Evolutionary conservation across 30 jellyfish, hydroid and myxozoan genomes (phyloP).

Genomic region (Sanderia malayensis): DNA sequence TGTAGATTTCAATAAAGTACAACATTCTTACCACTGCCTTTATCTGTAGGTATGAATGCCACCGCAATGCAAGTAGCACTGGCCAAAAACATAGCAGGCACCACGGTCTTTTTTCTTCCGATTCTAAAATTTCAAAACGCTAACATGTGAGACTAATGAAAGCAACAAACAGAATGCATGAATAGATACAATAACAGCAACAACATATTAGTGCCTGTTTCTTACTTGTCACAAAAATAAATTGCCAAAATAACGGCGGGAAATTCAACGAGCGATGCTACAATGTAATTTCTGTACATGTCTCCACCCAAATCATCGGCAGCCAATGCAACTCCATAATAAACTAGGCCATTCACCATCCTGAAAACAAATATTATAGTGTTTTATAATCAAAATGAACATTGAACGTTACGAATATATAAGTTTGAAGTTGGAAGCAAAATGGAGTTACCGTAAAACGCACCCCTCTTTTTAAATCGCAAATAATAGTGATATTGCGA

Average conservation of each 20-base stretch:
- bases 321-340: constrained; percentile 76
- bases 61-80: constrained; percentile 55
- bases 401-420: too few species aligned
- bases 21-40: neutral
- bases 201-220: too few species aligned
- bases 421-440: too few species aligned
- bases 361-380: too few species aligned
- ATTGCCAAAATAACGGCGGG: constrained; percentile 76
- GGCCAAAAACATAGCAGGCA: constrained; percentile 40
- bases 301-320: constrained; percentile 89
- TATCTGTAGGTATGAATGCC: constrained; percentile 65
- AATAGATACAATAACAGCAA: too few species aligned
- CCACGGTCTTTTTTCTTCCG: constrained; percentile 74
- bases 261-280: constrained; percentile 66
- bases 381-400: too few species aligned
- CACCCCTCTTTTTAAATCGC: too few species aligned
- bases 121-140: constrained; percentile 28
- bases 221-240: constrained; percentile 55
- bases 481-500: too few species aligned
- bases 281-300: constrained; percentile 61
- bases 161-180: too few species aligned
- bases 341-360: constrained; percentile 78
- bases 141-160: too few species aligned
- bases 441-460: too few species aligned
- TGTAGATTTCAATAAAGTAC: neutral